A percentile compares a stretch with the other conserved stretches of the same genome.
Evolutionary conservation across 2,113 vertebrate genomes (phyloP).

Genomic region (Indicator indicator): DNA sequence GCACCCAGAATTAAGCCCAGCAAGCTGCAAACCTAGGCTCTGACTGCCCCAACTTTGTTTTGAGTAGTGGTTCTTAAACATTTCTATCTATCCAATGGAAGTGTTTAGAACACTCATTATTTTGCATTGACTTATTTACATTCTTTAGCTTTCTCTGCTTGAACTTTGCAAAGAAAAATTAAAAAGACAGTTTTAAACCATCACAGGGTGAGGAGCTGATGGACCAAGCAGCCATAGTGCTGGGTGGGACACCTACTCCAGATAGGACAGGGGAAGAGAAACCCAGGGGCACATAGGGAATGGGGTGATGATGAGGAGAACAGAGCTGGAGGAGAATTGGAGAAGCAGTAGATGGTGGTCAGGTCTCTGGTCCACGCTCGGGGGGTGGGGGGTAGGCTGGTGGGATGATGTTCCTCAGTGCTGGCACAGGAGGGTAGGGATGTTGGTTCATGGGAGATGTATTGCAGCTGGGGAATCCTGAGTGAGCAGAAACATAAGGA

Average conservation of each 20-base stretch:
- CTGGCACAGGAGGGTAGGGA: neutral
- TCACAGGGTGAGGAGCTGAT: neutral
- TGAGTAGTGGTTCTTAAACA: too few relatives aligned
- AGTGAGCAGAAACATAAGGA: accelerated
- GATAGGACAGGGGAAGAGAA: neutral
- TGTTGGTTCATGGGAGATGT: accelerated
- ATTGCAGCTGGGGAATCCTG: neutral
- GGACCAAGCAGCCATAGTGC: accelerated
- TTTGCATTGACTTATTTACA: too few relatives aligned
- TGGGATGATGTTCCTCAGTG: accelerated
- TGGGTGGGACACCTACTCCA: neutral
- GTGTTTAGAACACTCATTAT: too few relatives aligned
- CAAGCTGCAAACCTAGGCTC: too few relatives aligned
- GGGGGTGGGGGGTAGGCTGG: neutral
- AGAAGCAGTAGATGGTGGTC: neutral
- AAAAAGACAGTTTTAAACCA: too few relatives aligned
- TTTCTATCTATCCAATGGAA: too few relatives aligned
- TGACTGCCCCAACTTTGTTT: too few relatives aligned
- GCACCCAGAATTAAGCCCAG: too few relatives aligned
- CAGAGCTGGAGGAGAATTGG: neutral
- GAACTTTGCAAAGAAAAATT: too few relatives aligned
- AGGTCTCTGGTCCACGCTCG: neutral
- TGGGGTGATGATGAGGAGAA: neutral
- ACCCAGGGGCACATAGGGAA: accelerated
- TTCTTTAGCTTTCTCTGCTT: too few relatives aligned